Conservation (phyloP, 2,888 invertebrate species). For the Lamproptera curius region DNA sequence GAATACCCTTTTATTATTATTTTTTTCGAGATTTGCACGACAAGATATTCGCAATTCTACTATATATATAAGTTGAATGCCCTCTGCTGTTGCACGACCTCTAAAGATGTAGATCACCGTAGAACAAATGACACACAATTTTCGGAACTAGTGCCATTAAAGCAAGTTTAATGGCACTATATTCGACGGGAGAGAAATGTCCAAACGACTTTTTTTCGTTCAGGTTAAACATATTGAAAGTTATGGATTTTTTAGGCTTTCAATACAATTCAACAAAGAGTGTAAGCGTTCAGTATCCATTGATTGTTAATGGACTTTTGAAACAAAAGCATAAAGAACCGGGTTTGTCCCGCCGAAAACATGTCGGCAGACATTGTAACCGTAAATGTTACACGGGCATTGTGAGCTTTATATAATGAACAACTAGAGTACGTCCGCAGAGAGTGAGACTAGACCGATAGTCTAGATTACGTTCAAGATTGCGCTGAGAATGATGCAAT, state of each 20-base stretch:
- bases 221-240: too few relatives aligned
- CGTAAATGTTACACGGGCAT: conserved; percentile 44
- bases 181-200: not conserved
- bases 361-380: conserved; percentile 42
- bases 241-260: too few relatives aligned
- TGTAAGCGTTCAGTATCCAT: conserved; percentile 4
- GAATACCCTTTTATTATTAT: too few relatives aligned
- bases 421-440: conserved; percentile 32
- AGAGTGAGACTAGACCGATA: conserved; percentile 23
- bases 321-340: conserved; percentile 30
- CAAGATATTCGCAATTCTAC: too few relatives aligned
- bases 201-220: too few relatives aligned
- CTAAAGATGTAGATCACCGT: conserved; percentile 35
- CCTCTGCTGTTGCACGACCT: conserved; percentile 31
- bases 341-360: conserved; percentile 38
- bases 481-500: too few relatives aligned
- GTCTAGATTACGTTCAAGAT: too few relatives aligned
- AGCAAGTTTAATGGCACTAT: conserved; percentile 1
- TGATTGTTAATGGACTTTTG: conserved; percentile 10
- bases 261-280: conserved; percentile 1
- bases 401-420: conserved; percentile 59
- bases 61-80: conserved; percentile 43
- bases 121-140: conserved; percentile 27
- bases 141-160: conserved; percentile 31
- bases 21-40: too few relatives aligned